Base-by-base conservation (phyloP, 2,888 invertebrate genomes). In the Gisinianus flammeolus region DNA sequence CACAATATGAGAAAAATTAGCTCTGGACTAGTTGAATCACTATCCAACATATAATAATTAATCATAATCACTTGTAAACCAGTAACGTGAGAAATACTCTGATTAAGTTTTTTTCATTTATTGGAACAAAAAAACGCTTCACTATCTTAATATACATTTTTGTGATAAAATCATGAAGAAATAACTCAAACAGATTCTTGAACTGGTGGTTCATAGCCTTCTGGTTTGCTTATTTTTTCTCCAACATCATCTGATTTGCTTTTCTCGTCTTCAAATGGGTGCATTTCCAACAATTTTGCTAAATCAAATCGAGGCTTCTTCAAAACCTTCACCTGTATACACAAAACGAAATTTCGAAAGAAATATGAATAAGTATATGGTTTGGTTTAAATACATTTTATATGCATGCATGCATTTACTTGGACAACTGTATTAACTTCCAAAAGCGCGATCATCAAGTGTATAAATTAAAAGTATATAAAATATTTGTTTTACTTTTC, bases 261-360 rank as follows among this genome's bases (percentile, higher is more conserved):
- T 22, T 85, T 84, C 52, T 91, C 90, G 67, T 92, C 93, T 76
- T 93, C 93, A 86, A 98, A 98, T 52, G 96, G 97, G 87, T 99
- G 98, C 84, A 99, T 90, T 87, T 97, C 96, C 90, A 99, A 91
- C 80, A 99, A 89, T 88, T 97, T 97, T 85, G 96, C 94, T 85
- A 98, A 90, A 87, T 99, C 99, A 87, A 98, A 97, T 85, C 98
- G 93, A 19, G 99, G 99, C 89, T 98, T 96, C 90, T 98, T 98
- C 89, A 99, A 90, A 81, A 99, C 98, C 89, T 99, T 99, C 31
- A 99, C 96, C 93, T 93, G 86, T 0, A 85, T 24, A 76, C 58
- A 86, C 19, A 70, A 62, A 26, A 76, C 75, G 22, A 73, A 74
- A 30, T 76, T 31, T n/a, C 52, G 2, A 10, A n/a, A 33, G 44